A percentile compares a stretch with the other conserved stretches of the same genome.
Conservation (phyloP, 2,113 vertebrate species). For the Chelonoidis abingdonii region DNA sequence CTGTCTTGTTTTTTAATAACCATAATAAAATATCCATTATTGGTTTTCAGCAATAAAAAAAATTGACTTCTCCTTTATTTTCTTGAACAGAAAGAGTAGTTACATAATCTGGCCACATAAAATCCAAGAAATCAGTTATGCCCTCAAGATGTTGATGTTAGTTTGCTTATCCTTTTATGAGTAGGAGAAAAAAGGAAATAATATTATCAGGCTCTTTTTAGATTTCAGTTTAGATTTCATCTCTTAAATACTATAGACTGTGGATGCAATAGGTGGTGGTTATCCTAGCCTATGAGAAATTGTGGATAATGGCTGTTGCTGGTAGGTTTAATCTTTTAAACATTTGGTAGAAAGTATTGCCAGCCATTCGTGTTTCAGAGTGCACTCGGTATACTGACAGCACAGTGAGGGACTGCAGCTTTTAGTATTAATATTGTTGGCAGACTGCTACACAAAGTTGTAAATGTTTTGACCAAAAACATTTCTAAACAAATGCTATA, state of each 20-base stretch:
- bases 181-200: slow-evolving; percentile 16
- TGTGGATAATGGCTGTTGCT: background rate
- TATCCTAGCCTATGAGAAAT: background rate
- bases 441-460: background rate
- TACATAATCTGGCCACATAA: slow-evolving; percentile 10
- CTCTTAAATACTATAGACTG: slow-evolving; percentile 15
- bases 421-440: background rate
- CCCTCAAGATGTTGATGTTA: slow-evolving; percentile 27
- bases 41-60: slow-evolving; percentile 61
- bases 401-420: background rate
- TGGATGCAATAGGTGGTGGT: background rate
- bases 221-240: slow-evolving; percentile 62
- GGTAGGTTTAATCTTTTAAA: background rate
- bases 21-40: slow-evolving; percentile 69
- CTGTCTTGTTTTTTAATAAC: slow-evolving; percentile 70
- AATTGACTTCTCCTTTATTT: slow-evolving; percentile 57
- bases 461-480: background rate
- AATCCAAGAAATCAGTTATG: slow-evolving; percentile 32
- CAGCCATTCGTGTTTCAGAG: background rate
- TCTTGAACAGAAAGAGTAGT: slow-evolving; percentile 47
- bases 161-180: background rate
- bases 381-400: background rate
- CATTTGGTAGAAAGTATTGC: background rate
- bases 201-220: slow-evolving; percentile 64
- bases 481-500: background rate